Base-by-base conservation (phyloP, 2,888 invertebrate species). In the Isotomurus palustris region DNA sequence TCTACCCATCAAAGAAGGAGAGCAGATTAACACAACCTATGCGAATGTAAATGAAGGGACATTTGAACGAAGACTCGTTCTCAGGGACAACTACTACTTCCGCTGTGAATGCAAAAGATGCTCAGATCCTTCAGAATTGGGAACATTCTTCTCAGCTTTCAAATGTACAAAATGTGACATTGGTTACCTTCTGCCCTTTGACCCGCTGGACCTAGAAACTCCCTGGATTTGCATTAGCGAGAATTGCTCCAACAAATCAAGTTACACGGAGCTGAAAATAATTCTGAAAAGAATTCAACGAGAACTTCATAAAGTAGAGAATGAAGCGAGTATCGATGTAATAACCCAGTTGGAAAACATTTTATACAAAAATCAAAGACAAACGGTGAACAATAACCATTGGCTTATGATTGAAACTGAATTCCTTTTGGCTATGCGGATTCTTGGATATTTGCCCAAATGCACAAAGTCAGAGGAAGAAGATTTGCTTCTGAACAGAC, bases 21-120 rank as follows among this genome's bases (percentile, higher is more conserved):
- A 84, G 55, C 73, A 84, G 1, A 80, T 87, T 54, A 82, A 85
- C 2, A 75, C 86, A 53, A 86, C 86, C 73, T 87, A 87, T 72
- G 86, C 86, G 0, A 85, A 87, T 48, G 60, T 66, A 1, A 58
- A 54, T 36, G 68, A 71, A 66, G 72, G 71, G n/a, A 72, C 64
- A 8, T 52, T 53, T 21, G 68, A 68, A 38, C 47, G 73, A 1
- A 56, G 69, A 17, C 62, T 69, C 25, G 64, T 71, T 40, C 66
- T 73, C 4, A 48, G 62, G 24, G 68, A 71, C 28, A 67, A 71
- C 51, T 73, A 73, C 57, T 73, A 69, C 45, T 73, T 73, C 52
- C 60, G 67, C 8, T 73, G 73, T 54, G 32, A 47, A 1, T 73
- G 73, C 47, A 28, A 56, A 10, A 58, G 73, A 38, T 73, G 73